Conservation (phyloP, 2,113 vertebrate genomes). For the Oreocharis arfaki region DNA sequence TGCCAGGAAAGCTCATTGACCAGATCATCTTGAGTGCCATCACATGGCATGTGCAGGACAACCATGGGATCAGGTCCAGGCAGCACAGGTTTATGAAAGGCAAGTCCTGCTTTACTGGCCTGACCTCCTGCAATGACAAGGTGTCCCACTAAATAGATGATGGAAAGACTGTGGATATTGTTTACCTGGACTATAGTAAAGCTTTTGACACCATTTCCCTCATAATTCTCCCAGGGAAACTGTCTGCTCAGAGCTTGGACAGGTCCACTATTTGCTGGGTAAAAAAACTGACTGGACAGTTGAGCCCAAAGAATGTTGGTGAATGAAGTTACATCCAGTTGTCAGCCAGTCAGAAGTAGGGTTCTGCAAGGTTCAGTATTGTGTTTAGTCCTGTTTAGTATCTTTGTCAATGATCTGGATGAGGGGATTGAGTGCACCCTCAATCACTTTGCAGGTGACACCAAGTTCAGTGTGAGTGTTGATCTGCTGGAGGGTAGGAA, state of each 20-base stretch:
- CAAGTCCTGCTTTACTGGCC: background rate
- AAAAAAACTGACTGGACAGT: background rate
- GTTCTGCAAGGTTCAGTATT: background rate
- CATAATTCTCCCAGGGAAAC: background rate
- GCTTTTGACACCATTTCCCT: background rate
- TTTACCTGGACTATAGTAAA: background rate
- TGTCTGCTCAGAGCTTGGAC: background rate
- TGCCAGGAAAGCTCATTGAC: background rate
- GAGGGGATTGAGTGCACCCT: background rate
- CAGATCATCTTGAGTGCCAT: background rate
- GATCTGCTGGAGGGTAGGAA: background rate
- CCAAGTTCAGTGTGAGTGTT: background rate
- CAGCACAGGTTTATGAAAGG: background rate
- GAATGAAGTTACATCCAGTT: background rate
- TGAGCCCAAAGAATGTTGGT: background rate
- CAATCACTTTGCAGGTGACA: background rate
- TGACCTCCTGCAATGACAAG: background rate
- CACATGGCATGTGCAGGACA: accelerated
- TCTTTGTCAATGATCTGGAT: background rate
- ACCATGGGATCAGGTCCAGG: too few relatives aligned
- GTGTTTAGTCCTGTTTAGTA: background rate
- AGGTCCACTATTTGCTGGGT: accelerated
- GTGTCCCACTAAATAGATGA: background rate
- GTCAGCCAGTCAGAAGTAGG: accelerated
- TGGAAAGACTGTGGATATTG: background rate